Base-by-base conservation (phyloP, 2,113 vertebrate genomes). In the Misgurnus mizolepis region DNA sequence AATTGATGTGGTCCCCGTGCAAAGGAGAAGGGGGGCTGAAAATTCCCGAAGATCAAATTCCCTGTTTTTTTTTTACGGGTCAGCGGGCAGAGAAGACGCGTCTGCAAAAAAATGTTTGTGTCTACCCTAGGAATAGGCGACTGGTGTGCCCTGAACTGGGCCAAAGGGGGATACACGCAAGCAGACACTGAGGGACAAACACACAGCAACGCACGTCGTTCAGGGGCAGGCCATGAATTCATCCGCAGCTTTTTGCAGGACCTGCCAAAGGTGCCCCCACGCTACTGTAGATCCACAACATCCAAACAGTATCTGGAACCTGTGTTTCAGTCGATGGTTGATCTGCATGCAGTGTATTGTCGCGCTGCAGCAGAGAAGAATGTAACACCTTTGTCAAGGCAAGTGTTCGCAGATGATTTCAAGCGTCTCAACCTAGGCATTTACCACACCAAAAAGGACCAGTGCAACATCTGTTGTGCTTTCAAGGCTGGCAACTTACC, bases 31-130 rank as follows among this genome's bases (percentile, higher is more conserved):
- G 64, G 71, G 47, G 10, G 18, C 40, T 67, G 39, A 79, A 1
- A 68, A 79, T 49, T 79, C 79, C 12, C 67, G 69, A 17, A 39
- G 79, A 50, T 68, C 64, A 60, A 75, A 61, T 7, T 67, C 79
- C 7, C 71, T 74, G n/a, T 3, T 45, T 43, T 81, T 67, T 67
- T 60, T 47, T 66, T 81, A 22, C 49, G n/a, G 6, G 49, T 76
- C 39, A 22, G 68, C 50, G 79, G 79, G 10, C 49, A 81, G 71
- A 81, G 49, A 56, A 75, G 41, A 22, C 75, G 79, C 50, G 79
- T 81, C 50, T 81, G 79, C 64, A 81, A 58, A 27, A 76, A 64
- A n/a, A 58, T 81, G 0, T 81, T 81, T 74, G 60, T 76, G 70
- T n/a, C 79, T 5, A 81, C 47, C 0, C 79, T 81, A 2, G 79